Evolutionary conservation across 2,888 invertebrate genomes (phyloP), one percentile per base, ranked within the genome.

Genomic region (Minunthozetes semirufus): DNA sequence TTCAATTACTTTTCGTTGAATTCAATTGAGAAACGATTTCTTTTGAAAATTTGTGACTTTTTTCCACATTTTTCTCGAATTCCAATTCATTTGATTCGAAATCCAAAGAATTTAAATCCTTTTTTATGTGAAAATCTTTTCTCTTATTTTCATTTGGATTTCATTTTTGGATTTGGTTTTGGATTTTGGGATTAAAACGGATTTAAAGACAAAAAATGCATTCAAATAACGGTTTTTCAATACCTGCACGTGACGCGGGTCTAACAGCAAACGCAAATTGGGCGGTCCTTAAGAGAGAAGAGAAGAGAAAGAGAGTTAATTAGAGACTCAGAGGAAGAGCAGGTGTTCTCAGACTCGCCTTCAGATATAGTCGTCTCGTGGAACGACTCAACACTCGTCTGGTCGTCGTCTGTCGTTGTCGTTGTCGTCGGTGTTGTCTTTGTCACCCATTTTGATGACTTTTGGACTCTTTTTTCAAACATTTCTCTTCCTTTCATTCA

Each of bases 21-120:
- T 91, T 89, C 76, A 92, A 85, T 81, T 91, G 92, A 76, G 88
- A 88, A 72, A 91, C 91, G 79, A 92, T 87, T 82, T 89, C 90
- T 80, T 90, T 89, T 80, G 89, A 88, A 78, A 89, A 87, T 80
- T 89, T 89, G 4, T 90, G 90, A 1, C 27, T 82, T 38, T 76
- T 77, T 75, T 79, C 78, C 72, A 80, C 79, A 22, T 89, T n/a
- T 19, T 4, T 38, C 38, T 27, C 13, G 8, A 38, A 38, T 66
- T 33, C 38, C 42, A 19, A 15, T 42, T 87, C 86, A 33, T 89
- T 89, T 80, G 88, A 86, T 76, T 87, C 87, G 78, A 87, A 87
- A 13, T 9, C 59, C 66, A 89, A 84, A 68, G 88, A 87, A 78
- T 87, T 86, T 78, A 89, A 86, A 81, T 90, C 90, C 80, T 33